Evolutionary conservation across 2,888 invertebrate genomes (phyloP), one percentile per base, ranked within the genome.

Genomic region (Standfussiana lucernea): DNA sequence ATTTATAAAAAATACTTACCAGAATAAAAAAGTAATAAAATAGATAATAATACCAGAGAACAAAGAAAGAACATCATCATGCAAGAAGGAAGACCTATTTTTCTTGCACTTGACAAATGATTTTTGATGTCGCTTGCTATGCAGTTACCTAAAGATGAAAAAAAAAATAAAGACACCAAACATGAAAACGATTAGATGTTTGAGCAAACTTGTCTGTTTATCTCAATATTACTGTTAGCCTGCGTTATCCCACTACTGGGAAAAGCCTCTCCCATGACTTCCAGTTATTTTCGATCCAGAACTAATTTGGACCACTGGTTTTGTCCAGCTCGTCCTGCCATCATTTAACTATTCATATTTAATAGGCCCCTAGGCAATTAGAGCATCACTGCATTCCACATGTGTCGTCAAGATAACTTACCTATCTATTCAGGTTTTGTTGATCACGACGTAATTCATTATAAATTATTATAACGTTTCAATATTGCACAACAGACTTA

Each of bases 401-500:
- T 35, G 3, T 56, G 28, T 68, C 67, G 45, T 47, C 24, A 59
- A n/a, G 35, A 53, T 61, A n/a, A 35, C 8, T 37, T 21, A 35
- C 8, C n/a, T 21, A 66, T 10, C 24, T 45, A 53, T 42, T 10
- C n/a, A 77, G 18, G 6, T 61, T 53, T 68, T 35, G 72, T 79
- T 67, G 62, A 66, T 66, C 15, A 61, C 13, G 37, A 18, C 11
- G 15, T 35, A 47, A 70, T 65, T 70, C 15, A 40, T 74, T 24
- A 68, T 32, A 24, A 28, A 40, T 74, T 24, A 68, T 32, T n/a
- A 28, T 37, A 56, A 64, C 18, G 62, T 53, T 59, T 50, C 64
- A 5, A 47, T 65, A 50, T 83, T 80, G 64, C 84, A 50, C 68
- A 83, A 80, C 42, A 2, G 53, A 45, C 21, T 64, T 35, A 50